Evolutionary conservation across 2,888 invertebrate species (phyloP).

Genomic region (Drosophila ustulata): DNA sequence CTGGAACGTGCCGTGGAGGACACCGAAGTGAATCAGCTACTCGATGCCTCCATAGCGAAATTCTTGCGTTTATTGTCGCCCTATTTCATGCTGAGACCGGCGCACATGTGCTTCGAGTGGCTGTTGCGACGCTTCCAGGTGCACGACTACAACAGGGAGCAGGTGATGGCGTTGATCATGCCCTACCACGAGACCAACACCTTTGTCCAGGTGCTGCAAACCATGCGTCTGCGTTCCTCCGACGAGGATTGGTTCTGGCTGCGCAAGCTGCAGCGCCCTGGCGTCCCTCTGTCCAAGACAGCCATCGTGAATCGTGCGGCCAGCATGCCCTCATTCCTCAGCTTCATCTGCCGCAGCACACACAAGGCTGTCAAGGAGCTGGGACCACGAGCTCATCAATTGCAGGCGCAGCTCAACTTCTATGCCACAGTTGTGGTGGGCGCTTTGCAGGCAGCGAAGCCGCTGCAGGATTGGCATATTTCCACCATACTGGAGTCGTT

Average conservation of each 20-base stretch:
- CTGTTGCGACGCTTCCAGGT: conserved; percentile 95
- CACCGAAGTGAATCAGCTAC: conserved; percentile 89
- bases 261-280: conserved; percentile 89
- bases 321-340: conserved; percentile 87
- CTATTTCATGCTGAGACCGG: conserved; percentile 92
- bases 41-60: conserved; percentile 91
- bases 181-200: conserved; percentile 97
- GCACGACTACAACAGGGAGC: conserved; percentile 94
- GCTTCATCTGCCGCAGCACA: conserved; percentile 88
- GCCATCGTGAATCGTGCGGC: conserved; percentile 90
- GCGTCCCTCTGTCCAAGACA: conserved; percentile 90
- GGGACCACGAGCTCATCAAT: conserved; percentile 86
- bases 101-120: conserved; percentile 98
- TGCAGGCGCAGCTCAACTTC: conserved; percentile 92
- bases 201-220: conserved; percentile 93
- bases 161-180: conserved; percentile 91
- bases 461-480: conserved; percentile 88
- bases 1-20: conserved; percentile 93
- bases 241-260: conserved; percentile 91
- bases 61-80: conserved; percentile 94
- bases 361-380: conserved; percentile 87
- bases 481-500: conserved; percentile 90
- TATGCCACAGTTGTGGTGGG: conserved; percentile 92
- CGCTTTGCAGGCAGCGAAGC: conserved; percentile 87
- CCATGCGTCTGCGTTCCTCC: conserved; percentile 88